Base-by-base conservation (phyloP, 1,140 invertebrate genomes). In the Cyclargus thomasi region DNA sequence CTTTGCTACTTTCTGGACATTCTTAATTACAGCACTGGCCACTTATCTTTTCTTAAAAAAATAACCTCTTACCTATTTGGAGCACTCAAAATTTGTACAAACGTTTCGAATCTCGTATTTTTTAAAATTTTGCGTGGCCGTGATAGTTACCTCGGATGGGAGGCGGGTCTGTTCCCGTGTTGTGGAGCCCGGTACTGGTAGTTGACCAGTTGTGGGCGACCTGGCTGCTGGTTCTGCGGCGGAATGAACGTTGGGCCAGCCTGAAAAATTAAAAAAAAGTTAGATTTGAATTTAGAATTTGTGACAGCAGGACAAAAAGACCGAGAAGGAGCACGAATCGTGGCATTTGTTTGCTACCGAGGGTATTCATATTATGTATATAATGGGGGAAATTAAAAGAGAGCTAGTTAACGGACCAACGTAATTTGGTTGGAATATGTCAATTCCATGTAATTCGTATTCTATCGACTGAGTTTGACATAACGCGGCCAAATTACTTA, bases 171-270 rank as follows among this genome's bases (percentile, higher is more conserved):
- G 35, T 76, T 71, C n/a, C 76, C 78, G 29, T 86, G 86, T 64
- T 86, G 85, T 14, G 78, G 57, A 14, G 78, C 75, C 69, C 83
- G 70, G 62, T 78, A 83, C 53, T 76, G 78, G 67, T 78, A 86
- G 74, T 82, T 88, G 6, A 71, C 69, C 67, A 82, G 83, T 64
- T 86, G 83, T 17, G 78, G 78, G 67, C 82, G 70, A 20, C 79
- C 64, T 35, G 78, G 75, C 55, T 73, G 78, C 10, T 85, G 81
- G 65, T 81, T 86, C 67, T 80, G 82, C 53, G 73, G 76, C 14
- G 85, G 72, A 63, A 82, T 83, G 71, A 80, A 87, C 47, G 70
- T 88, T 70, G 82, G 83, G 8, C 81, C 82, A 65, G 78, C 74
- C 86, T 88, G 78, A 11, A 87, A 88, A n/a, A 23, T 6, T 57